phyloP scores from a whole-genome alignment of 2,888 invertebrate genomes.

The Lithophane leautieri region DNA sequence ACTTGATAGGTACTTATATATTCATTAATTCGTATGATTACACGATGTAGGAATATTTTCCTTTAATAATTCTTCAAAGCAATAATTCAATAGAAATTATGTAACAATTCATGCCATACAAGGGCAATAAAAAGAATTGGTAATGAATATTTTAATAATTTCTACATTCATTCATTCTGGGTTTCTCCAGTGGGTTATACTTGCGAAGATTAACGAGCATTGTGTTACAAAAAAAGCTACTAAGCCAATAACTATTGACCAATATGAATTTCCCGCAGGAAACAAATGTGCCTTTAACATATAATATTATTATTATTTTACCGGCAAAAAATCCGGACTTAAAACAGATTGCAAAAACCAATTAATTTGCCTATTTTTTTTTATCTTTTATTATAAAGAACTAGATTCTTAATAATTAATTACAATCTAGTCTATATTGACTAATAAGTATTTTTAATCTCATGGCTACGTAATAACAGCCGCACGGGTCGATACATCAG shows the following conservation, averaged over 20 bases:
- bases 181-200: constrained; percentile 7
- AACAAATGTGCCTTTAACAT: neutral
- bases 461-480: too few species aligned
- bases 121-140: neutral
- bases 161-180: neutral
- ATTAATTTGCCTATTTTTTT: too few species aligned
- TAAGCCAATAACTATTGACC: neutral
- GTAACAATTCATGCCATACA: neutral
- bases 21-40: neutral
- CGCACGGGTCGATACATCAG: too few species aligned
- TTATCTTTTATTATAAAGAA: too few species aligned
- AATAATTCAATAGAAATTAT: neutral
- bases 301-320: neutral
- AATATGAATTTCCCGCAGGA: neutral
- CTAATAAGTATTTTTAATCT: too few species aligned
- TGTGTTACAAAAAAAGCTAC: neutral
- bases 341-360: neutral
- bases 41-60: constrained; percentile 18
- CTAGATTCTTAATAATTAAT: too few species aligned
- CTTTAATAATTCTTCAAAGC: constrained; percentile 2
- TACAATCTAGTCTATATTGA: too few species aligned
- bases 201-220: neutral
- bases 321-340: neutral
- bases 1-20: neutral
- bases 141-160: constrained; percentile 1